Evolutionary conservation across 2,888 invertebrate species (phyloP), one percentile per base, ranked within the genome.

Genomic region (Diaperis boleti): DNA sequence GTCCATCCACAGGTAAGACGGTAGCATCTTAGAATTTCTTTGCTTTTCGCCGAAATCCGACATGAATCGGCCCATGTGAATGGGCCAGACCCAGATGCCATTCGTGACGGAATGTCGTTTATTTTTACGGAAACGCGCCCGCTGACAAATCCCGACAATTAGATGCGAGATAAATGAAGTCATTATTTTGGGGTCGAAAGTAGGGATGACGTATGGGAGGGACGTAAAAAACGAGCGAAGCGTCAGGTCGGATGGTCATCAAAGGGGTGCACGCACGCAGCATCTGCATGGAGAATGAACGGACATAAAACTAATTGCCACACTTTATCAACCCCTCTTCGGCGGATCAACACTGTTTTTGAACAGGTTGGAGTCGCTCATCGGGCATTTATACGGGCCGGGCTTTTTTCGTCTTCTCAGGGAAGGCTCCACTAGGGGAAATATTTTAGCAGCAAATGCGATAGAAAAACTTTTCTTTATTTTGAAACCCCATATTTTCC

Each of bases 21-120:
- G 75, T 75, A 76, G 75, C 76, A 74, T 74, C 73, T 71, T 69
- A 67, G 63, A 62, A 59, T 52, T 62, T 65, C 72, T 74, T 74
- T 73, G 67, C 66, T 44, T 67, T 70, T 71, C 66, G 74, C 74
- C 75, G 76, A 73, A 75, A 73, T 52, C 37, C 37, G 11, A 20
- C 42, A 20, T 55, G 55, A 55, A 55, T n/a, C n/a, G n/a, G n/a
- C n/a, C n/a, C n/a, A n/a, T n/a, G n/a, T n/a, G n/a, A n/a, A n/a
- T 55, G 42, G 47, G 39, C 33, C 22, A 18, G 17, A n/a, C n/a
- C n/a, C n/a, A n/a, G n/a, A n/a, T n/a, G 33, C 15, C 7, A 56
- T 56, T 56, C 56, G 45, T 56, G 56, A 44, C 31, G 41, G 54
- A 41, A 54, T 54, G 54, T 22, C 15, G 18, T 17, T 35, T 35